Conservation (phyloP, 1,140 invertebrate genomes). For the Caenorhabditis inopinata region DNA sequence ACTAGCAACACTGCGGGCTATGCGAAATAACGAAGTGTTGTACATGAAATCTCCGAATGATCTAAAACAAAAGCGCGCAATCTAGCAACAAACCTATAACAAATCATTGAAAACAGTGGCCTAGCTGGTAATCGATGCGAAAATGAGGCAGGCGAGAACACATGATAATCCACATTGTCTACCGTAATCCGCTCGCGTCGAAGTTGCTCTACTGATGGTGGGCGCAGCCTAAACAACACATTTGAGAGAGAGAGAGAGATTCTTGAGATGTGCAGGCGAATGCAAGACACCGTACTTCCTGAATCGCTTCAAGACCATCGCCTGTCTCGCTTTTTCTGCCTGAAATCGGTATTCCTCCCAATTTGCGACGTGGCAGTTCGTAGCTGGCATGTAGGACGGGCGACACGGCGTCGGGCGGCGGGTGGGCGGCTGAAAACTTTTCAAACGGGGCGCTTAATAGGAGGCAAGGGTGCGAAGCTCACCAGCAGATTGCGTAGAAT, state of each 20-base stretch:
- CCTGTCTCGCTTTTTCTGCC: neutral
- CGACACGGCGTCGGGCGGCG: neutral
- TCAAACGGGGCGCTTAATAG: no score
- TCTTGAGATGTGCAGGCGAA: no score
- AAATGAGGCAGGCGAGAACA: neutral
- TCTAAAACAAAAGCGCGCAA: no score
- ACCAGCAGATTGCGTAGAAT: neutral
- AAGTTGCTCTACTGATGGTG: neutral
- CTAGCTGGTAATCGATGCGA: neutral
- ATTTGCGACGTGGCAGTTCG: neutral
- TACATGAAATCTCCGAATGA: no score
- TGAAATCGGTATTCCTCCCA: neutral
- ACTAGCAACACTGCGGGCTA: no score
- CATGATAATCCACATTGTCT: constrained; percentile 17
- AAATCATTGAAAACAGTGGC: constrained; percentile 6
- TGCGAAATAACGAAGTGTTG: no score
- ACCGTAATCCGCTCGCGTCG: neutral
- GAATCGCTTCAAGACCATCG: neutral
- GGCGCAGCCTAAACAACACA: neutral
- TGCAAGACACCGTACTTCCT: neutral
- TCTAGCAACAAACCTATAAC: no score
- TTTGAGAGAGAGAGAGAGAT: no score
- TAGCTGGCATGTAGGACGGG: neutral
- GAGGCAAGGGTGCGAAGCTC: neutral
- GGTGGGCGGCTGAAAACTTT: neutral